Percentiles rank a stretch among this genome's conserved stretches.
Conservation (phyloP, 2,113 vertebrate genomes). For the Fregetta grallaria region DNA sequence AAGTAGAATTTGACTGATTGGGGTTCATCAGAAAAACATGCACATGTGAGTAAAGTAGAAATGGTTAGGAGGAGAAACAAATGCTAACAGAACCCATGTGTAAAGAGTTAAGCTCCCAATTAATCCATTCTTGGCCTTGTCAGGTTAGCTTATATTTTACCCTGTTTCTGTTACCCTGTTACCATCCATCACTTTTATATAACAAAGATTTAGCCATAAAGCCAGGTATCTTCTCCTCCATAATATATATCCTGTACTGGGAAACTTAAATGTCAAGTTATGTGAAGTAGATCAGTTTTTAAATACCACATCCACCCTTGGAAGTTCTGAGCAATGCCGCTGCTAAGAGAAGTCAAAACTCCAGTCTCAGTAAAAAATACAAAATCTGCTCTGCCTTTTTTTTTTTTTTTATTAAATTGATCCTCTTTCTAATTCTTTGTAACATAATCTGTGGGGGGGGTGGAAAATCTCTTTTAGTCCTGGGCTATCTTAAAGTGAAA, state of each 20-base stretch:
- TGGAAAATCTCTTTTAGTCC: not conserved
- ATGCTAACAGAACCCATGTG: not conserved
- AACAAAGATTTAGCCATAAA: not conserved
- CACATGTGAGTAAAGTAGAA: not conserved
- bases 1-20: not conserved
- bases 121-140: not conserved
- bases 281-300: not conserved
- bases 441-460: not conserved
- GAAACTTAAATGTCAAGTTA: not conserved
- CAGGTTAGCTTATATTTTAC: not conserved
- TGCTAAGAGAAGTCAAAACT: not conserved
- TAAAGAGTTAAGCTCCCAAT: not conserved
- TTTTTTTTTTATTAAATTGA: not conserved
- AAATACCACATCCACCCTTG: not conserved
- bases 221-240: not conserved
- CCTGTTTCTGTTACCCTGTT: not conserved
- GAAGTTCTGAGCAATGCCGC: not conserved
- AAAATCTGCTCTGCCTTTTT: not conserved
- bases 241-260: not conserved
- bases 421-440: not conserved
- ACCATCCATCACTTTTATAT: not conserved
- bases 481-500: not conserved
- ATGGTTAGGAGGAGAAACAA: not conserved
- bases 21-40: not conserved
- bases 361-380: not conserved